Percentiles rank a stretch among this genome's conserved stretches.
These are phyloP conservation scores for Formicarius rufipectus DNA, from an alignment of 2,113 vertebrate genomes.

Conservation along the genomic window DNA sequence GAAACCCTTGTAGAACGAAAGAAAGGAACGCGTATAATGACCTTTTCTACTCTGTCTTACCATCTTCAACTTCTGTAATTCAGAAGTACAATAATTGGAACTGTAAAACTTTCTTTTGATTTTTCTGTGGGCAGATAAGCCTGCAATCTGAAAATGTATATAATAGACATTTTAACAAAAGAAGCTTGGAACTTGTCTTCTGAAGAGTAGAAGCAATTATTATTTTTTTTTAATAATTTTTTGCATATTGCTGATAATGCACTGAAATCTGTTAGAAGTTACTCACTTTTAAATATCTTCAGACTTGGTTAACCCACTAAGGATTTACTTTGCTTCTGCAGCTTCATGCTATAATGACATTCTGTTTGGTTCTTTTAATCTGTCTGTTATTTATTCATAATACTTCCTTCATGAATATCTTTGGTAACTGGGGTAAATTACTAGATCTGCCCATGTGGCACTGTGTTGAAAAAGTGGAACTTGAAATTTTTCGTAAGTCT, in stretches of 20 bases:
- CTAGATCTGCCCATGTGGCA: background rate
- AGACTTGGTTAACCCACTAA: background rate
- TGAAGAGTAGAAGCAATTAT: background rate
- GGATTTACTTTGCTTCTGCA: background rate
- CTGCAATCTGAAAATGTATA: accelerated
- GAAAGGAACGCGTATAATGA: background rate
- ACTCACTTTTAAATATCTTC: background rate
- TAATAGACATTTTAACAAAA: background rate
- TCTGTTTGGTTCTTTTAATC: background rate
- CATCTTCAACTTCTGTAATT: background rate
- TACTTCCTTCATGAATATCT: background rate
- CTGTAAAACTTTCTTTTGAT: background rate
- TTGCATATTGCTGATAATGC: background rate
- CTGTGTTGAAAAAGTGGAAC: background rate
- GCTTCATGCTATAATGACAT: background rate
- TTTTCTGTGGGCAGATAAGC: background rate
- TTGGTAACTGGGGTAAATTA: background rate
- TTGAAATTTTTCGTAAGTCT: background rate
- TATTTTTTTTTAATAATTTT: background rate
- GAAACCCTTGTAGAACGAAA: background rate
- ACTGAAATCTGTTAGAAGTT: background rate
- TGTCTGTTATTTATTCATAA: background rate
- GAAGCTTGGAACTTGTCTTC: background rate
- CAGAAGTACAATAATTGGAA: background rate
- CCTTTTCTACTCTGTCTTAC: background rate